Base-by-base conservation (phyloP, 2,888 invertebrate genomes). In the Hyalella azteca region DNA sequence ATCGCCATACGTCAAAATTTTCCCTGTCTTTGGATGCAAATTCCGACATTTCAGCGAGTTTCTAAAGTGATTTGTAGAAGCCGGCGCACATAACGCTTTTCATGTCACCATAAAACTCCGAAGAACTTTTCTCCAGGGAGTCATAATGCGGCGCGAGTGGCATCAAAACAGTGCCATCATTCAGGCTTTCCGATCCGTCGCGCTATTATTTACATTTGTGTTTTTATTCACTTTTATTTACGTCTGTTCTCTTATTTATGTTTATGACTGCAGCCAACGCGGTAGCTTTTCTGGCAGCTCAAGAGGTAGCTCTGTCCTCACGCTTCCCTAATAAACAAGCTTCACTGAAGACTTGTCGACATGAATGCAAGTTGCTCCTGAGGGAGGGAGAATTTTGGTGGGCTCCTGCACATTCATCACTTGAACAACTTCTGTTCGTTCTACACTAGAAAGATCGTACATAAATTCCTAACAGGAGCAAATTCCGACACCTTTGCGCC, bases 141-240 rank as follows among this genome's bases (percentile, higher is more conserved):
- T 60, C 60, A 60, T 60, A 60, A 60, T 19, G 60, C 29, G 60
- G 60, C 60, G 19, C 26, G 32, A 60, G 60, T 26, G 60, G 26
- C 26, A 32, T 29, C 60, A 60, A 60, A 60, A 60, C 60, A 60
- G 60, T 60, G 60, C 60, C 60, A 60, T 60, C 60, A 60, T 60
- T 60, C 60, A 60, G 32, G 60, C 32, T 60, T 60, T 60, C 60
- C 60, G 29, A 60, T 60, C 60, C 60, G 60, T 60, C 60, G 26
- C 29, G 19, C 60, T 60, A 60, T 60, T 60, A 60, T 60, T 60
- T 60, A 60, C 60, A 60, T 60, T 60, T 15, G n/a, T n/a, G n/a
- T n/a, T n/a, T n/a, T n/a, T n/a, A n/a, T n/a, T n/a, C n/a, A n/a
- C n/a, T n/a, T n/a, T n/a, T n/a, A n/a, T n/a, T n/a, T n/a, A n/a